Evolutionary conservation across 2,113 vertebrate species (phyloP), one percentile per base, ranked within the genome.

Genomic region (Atractosteus spatula): DNA sequence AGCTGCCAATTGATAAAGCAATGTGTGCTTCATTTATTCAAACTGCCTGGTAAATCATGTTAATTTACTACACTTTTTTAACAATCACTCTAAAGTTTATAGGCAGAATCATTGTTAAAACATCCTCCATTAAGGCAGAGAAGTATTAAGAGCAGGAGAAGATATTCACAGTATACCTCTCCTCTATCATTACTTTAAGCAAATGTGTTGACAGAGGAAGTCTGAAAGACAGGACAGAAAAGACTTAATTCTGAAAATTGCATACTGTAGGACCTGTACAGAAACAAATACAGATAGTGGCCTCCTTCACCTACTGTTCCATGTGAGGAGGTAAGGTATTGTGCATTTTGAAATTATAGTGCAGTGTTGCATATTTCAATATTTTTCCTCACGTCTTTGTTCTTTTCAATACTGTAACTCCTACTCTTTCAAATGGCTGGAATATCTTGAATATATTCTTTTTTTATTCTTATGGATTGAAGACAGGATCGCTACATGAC

Each of bases 21-120:
- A 45, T 66, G 64, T n/a, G n/a, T 68, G 14, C 66, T 67, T 41
- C n/a, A 17, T n/a, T 13, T 69, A 55, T 41, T 7, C 17, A 56
- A 12, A 16, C 3, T 29, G 66, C n/a, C 6, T 54, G 45, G 17
- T 55, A 42, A 66, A 11, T 29, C 29, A 29, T n/a, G n/a, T n/a
- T 1, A 45, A 66, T 8, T 43, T 43, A n/a, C n/a, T 54, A 14
- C 6, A 3, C 65, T 7, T 10, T 47, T 54, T 13, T 29, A 4
- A 1, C 47, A 68, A 45, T 17, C 44, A 8, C 17, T 55, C 66
- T 47, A 29, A 13, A 6, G 5, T 42, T 17, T 41, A 45, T 47
- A 68, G 29, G 12, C 29, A 41, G 29, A 8, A 29, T 29, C 47
- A 51, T 51, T 51, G 47, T 10, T 51, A 51, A 51, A 64, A 45